Percentiles rank a stretch among this genome's conserved stretches.
Evolutionary conservation across 1,140 invertebrate genomes (phyloP).

Genomic region (Epicauta chinensis): DNA sequence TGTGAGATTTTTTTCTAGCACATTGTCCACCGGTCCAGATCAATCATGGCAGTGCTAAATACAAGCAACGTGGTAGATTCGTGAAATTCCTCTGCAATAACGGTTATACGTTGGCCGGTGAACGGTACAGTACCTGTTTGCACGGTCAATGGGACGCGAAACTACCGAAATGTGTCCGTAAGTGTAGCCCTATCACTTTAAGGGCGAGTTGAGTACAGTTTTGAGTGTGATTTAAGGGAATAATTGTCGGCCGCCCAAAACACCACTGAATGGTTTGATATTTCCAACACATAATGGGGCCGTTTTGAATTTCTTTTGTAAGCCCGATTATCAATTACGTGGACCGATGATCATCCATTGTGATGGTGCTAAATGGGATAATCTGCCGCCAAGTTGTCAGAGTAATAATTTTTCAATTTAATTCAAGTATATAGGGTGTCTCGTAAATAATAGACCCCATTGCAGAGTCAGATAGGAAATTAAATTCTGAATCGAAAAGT

Average conservation of each 20-base stretch:
- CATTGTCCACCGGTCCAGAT: background rate
- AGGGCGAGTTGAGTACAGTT: no score
- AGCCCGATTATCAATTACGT: conserved; percentile 51
- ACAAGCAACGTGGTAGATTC: conserved; percentile 27
- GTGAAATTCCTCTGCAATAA: conserved; percentile 32
- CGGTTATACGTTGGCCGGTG: conserved; percentile 35
- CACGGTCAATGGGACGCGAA: conserved; percentile 31
- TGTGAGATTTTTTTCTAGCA: no score
- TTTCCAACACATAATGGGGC: conserved; percentile 47
- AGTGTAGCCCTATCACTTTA: no score
- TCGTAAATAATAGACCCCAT: no score
- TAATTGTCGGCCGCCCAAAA: conserved; percentile 14
- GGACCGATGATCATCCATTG: conserved; percentile 56
- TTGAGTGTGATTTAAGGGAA: conserved; percentile 5
- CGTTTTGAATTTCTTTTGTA: conserved; percentile 57
- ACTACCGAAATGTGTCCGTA: conserved; percentile 38
- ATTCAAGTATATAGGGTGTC: no score
- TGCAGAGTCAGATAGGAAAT: no score
- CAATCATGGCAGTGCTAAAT: conserved; percentile 25
- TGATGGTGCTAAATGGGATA: conserved; percentile 57
- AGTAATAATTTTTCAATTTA: no score
- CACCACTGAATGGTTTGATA: conserved; percentile 48
- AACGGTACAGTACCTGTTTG: conserved; percentile 31
- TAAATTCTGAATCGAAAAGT: no score
- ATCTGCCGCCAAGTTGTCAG: conserved; percentile 51